Evolutionary conservation across 2,888 invertebrate genomes (phyloP), one percentile per base, ranked within the genome.

Genomic region (Apamea crenata): DNA sequence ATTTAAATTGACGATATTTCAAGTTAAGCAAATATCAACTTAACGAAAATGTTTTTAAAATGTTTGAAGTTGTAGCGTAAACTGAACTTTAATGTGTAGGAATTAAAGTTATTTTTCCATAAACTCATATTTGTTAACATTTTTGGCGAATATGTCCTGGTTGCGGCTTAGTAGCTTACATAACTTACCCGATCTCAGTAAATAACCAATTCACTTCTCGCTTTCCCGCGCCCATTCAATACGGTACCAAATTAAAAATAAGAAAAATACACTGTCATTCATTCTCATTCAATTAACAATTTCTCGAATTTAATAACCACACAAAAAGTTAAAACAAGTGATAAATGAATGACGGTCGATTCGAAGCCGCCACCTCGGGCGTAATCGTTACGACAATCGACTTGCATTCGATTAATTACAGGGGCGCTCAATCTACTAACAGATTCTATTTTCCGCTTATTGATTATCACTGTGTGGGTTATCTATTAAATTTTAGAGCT

Each of bases 281-380:
- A 82, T 80, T 77, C 80, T 61, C 63, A 81, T 81, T 85, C 69
- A 85, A 88, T 85, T 87, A 80, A 70, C 50, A 61, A 76, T 70
- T 53, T 85, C 76, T 80, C 74, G 70, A 80, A 82, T 77, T 82
- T 77, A 80, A 75, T 81, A 47, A 47, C 47, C 5, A 47, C 16
- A 47, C 47, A 47, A 47, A 47, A 47, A 47, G 3, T 47, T 50
- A 61, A 76, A 83, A 80, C 76, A 59, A 82, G 78, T 50, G 78
- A 80, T 80, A 81, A 83, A 83, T 87, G 74, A 88, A 73, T 78
- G 65, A 67, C 56, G 18, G 21, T 73, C 53, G 59, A 75, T 50
- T 71, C 68, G 72, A 82, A 78, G 75, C 79, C 61, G 78, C 85
- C 75, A 67, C 73, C 73, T 63, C 71, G 32, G 71, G 74, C 76